phyloP scores from a whole-genome alignment of 1,140 invertebrate genomes.

The Trialeurodes vaporariorum region DNA sequence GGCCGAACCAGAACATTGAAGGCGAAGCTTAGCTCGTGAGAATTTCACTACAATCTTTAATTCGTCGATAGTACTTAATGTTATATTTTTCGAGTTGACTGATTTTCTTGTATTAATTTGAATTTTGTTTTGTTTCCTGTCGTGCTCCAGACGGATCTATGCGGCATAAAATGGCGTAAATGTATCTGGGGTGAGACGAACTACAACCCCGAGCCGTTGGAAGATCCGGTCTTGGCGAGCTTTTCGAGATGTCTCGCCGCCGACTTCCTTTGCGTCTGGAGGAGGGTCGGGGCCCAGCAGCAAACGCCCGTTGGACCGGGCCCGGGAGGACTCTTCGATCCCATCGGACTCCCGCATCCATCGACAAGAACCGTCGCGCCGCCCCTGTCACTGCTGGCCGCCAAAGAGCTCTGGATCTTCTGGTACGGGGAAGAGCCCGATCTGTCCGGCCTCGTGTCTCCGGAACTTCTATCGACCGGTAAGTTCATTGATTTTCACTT shows the following conservation, averaged over 20 bases:
- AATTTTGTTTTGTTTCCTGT: constrained; percentile 23
- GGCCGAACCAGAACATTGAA: too few relatives aligned
- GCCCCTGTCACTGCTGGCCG: constrained; percentile 59
- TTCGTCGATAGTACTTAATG: too few relatives aligned
- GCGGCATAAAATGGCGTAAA: constrained; percentile 98
- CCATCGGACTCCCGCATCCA: constrained; percentile 39
- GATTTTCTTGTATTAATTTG: too few relatives aligned
- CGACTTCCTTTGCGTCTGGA: constrained; percentile 94
- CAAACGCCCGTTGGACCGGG: constrained; percentile 26
- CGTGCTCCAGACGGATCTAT: constrained; percentile 80
- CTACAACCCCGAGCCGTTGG: constrained; percentile 52
- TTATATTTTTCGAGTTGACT: too few relatives aligned
- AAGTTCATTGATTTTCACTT: constrained; percentile 38
- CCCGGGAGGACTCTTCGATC: constrained; percentile 45
- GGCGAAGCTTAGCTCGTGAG: too few relatives aligned
- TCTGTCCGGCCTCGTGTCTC: constrained; percentile 65
- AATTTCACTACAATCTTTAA: too few relatives aligned
- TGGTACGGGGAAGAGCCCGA: constrained; percentile 98
- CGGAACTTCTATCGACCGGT: constrained; percentile 64
- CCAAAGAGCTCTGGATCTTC: constrained; percentile 97
- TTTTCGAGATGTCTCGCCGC: constrained; percentile 86
- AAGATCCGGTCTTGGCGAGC: constrained; percentile 85
- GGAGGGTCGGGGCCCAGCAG: constrained; percentile 52
- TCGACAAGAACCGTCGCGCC: constrained; percentile 41
- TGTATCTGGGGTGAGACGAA: constrained; percentile 47